phyloP scores from a whole-genome alignment of 2,888 invertebrate species.

The Pardosa pseudoannulata region DNA sequence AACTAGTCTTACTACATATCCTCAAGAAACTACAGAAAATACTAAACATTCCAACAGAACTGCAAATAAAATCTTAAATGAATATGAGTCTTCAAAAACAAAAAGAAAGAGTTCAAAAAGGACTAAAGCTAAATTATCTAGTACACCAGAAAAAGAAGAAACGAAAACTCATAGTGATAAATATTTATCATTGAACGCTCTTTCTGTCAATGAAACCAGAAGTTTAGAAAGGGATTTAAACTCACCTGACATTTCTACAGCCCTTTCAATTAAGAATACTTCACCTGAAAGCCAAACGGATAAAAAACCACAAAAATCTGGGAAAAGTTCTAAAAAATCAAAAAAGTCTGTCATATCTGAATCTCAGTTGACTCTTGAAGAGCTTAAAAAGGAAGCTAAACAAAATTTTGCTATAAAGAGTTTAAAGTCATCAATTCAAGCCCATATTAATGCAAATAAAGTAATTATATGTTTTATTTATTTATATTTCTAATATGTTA shows the following conservation, averaged over 20 bases:
- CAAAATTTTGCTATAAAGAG: neutral
- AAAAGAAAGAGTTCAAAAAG: no score
- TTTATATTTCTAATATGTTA: no score
- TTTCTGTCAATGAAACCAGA: no score
- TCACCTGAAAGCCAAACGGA: neutral
- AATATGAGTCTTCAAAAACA: no score
- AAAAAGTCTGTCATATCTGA: neutral
- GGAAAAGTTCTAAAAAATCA: neutral
- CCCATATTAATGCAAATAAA: slow-evolving; percentile 67
- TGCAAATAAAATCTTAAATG: no score
- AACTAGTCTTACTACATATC: no score
- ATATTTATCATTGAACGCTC: neutral
- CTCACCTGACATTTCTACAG: neutral
- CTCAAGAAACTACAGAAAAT: no score
- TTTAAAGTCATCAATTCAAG: slow-evolving; percentile 66
- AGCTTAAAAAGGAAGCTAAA: neutral
- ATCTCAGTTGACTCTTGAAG: slow-evolving; percentile 24
- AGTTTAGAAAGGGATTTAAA: neutral
- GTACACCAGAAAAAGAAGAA: no score
- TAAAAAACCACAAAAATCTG: slow-evolving; percentile 4
- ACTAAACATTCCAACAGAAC: no score
- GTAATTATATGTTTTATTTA: no score
- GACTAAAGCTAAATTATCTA: no score
- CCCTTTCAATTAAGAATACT: neutral
- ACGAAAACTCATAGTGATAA: neutral